Evolutionary conservation across 30 jellyfish, hydroid and myxozoan species (phyloP).

Genomic region (Turritopsis rubra): DNA sequence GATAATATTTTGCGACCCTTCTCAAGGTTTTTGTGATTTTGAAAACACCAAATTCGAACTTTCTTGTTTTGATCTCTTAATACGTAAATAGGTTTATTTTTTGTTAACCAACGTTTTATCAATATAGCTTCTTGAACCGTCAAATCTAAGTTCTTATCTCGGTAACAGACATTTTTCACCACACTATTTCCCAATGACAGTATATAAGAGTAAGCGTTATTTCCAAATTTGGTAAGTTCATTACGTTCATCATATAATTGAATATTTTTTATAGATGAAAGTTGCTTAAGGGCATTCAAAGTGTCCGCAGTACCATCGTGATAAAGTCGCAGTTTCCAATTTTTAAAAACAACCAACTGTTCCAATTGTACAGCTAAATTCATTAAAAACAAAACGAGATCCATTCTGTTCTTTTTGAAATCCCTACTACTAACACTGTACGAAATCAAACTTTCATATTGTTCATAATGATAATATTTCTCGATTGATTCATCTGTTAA

Average conservation of each 20-base stretch:
- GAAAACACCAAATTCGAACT: slow-evolving; percentile 9
- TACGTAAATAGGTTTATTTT: neutral
- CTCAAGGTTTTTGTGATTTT: neutral
- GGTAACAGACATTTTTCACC: neutral
- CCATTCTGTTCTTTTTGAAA: neutral
- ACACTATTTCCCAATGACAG: neutral
- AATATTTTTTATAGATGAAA: neutral
- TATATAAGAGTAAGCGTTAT: neutral
- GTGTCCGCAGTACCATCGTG: too few species aligned
- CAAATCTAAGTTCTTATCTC: neutral
- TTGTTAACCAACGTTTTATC: neutral
- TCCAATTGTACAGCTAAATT: neutral
- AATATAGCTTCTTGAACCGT: neutral
- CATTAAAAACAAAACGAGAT: neutral
- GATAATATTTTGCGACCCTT: neutral
- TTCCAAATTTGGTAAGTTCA: too few species aligned
- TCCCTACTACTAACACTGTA: neutral
- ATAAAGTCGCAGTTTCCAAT: too few species aligned
- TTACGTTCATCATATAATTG: neutral
- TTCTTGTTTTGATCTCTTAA: neutral
- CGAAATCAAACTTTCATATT: neutral
- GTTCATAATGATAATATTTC: neutral
- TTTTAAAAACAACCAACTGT: neutral
- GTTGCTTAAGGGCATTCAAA: neutral
- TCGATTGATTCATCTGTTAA: too few species aligned